These are phyloP conservation scores for Pelobates cultripes DNA, from an alignment of 2,797 vertebrate species.

Conservation along the genomic window DNA sequence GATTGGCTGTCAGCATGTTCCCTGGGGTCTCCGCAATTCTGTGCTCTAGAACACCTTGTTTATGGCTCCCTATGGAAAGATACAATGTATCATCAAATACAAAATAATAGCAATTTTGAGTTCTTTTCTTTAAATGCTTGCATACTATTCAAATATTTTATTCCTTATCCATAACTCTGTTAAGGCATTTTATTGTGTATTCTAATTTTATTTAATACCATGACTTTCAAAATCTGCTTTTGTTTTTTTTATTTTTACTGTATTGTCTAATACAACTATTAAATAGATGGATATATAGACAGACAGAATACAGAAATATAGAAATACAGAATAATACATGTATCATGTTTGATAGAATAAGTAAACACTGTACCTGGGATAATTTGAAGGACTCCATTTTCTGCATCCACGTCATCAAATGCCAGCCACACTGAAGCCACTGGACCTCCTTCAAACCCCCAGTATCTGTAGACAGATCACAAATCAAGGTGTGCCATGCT, in stretches of 20 bases:
- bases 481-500: not conserved
- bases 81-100: not conserved
- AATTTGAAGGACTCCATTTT: constrained; percentile 77
- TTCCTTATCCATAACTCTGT: no score
- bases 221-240: no score
- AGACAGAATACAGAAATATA: no score
- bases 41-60: constrained; percentile 67
- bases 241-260: no score
- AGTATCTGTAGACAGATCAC: constrained; percentile 68
- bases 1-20: constrained; percentile 80
- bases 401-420: constrained; percentile 75
- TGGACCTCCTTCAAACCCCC: constrained; percentile 77
- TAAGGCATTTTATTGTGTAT: no score
- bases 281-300: no score
- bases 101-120: not conserved
- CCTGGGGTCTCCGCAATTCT: constrained; percentile 62
- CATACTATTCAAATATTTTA: no score
- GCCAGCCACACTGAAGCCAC: constrained; percentile 79
- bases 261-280: no score
- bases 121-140: no score
- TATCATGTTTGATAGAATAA: not conserved
- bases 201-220: no score
- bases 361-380: constrained; percentile 73
- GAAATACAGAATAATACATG: no score
- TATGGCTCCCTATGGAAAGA: constrained; percentile 69